These are phyloP conservation scores for Elymnias hypermnestra DNA, from an alignment of 1,140 invertebrate genomes.

Conservation along the genomic window DNA sequence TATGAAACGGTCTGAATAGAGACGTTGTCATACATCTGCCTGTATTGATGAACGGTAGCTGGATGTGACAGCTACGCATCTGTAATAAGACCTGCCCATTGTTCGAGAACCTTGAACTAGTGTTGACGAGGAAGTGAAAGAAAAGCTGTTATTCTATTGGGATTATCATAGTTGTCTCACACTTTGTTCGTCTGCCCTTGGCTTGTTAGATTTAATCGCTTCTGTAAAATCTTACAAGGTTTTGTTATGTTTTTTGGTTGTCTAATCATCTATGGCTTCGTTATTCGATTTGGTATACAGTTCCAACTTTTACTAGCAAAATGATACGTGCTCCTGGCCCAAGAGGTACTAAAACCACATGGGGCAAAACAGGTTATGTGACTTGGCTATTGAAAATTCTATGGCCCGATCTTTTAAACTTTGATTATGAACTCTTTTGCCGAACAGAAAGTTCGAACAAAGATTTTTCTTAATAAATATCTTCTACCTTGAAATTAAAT, in stretches of 20 bases:
- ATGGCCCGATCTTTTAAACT: too few relatives aligned
- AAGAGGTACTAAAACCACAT: too few relatives aligned
- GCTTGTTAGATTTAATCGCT: slow-evolving; percentile 20
- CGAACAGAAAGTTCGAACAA: too few relatives aligned
- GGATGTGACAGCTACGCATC: slow-evolving; percentile 41
- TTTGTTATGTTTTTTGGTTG: background rate
- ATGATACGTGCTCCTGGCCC: too few relatives aligned
- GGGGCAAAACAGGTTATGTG: too few relatives aligned
- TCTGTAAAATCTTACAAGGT: background rate
- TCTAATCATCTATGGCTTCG: background rate
- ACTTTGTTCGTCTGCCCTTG: slow-evolving; percentile 32
- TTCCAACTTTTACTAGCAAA: too few relatives aligned
- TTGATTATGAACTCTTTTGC: too few relatives aligned
- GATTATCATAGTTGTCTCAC: slow-evolving; percentile 21
- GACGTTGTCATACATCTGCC: slow-evolving; percentile 61
- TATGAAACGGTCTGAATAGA: slow-evolving; percentile 64
- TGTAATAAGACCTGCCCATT: slow-evolving; percentile 38
- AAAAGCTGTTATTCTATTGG: slow-evolving; percentile 24
- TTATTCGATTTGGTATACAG: too few relatives aligned
- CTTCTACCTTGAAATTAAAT: too few relatives aligned
- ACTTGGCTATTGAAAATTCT: too few relatives aligned
- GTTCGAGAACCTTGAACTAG: slow-evolving; percentile 45
- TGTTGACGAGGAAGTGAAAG: slow-evolving; percentile 35
- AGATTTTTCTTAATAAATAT: too few relatives aligned
- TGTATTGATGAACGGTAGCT: slow-evolving; percentile 48